Evolutionary conservation across 2,888 invertebrate genomes (phyloP).

Genomic region (Xestia c-nigrum): DNA sequence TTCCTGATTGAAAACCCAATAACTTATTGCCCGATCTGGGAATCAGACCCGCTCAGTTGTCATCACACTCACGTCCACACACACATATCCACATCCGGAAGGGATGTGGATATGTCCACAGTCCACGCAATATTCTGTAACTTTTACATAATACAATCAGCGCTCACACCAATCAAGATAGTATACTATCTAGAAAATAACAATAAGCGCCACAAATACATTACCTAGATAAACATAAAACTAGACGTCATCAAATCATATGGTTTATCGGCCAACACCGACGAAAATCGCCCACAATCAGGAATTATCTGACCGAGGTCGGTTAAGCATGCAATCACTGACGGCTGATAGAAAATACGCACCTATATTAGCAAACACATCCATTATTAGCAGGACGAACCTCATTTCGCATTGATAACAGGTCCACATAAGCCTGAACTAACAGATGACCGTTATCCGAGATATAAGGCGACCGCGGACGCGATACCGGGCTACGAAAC

Average conservation of each 20-base stretch:
- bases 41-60: too few relatives aligned
- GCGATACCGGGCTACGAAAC: slow-evolving; percentile 32
- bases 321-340: slow-evolving; percentile 59
- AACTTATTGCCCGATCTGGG: too few relatives aligned
- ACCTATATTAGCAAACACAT: slow-evolving; percentile 49
- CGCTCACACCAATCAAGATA: slow-evolving; percentile 23
- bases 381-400: slow-evolving; percentile 66
- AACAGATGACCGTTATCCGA: slow-evolving; percentile 60
- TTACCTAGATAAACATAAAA: slow-evolving; percentile 37
- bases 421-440: slow-evolving; percentile 51
- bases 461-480: slow-evolving; percentile 53
- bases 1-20: too few relatives aligned
- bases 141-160: slow-evolving; percentile 11
- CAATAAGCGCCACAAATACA: slow-evolving; percentile 27
- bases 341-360: slow-evolving; percentile 49
- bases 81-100: too few relatives aligned
- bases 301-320: slow-evolving; percentile 48
- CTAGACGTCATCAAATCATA: slow-evolving; percentile 46
- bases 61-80: too few relatives aligned
- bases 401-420: slow-evolving; percentile 72
- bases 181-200: slow-evolving; percentile 17
- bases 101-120: too few relatives aligned
- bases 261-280: slow-evolving; percentile 47
- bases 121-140: slow-evolving; percentile 6
- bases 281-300: slow-evolving; percentile 28